Base-by-base conservation (phyloP, 2,888 invertebrate species). In the Apodemia zela region DNA sequence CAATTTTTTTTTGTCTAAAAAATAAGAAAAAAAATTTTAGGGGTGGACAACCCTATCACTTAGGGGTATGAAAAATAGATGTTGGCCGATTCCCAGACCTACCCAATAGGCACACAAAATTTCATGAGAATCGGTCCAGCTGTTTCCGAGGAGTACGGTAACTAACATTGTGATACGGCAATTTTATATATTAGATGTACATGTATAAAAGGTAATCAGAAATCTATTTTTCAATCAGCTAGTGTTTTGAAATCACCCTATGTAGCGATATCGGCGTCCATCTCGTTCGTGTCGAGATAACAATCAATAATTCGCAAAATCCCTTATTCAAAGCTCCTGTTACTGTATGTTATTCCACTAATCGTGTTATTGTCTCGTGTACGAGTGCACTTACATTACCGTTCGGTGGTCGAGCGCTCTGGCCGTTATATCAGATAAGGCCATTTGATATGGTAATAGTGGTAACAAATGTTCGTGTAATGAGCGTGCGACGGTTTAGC, bases 361-460 rank as follows among this genome's bases (percentile, higher is more conserved):
- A 85, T 87, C 85, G 84, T 67, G 81, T 85, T 82, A 85, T 86
- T 87, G 86, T 87, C 82, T 82, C 79, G 77, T 70, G 69, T 57
- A 57, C 25, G 54, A 69, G 71, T 72, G 71, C 71, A 68, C 75
- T 73, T 75, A 65, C 68, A 61, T 63, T 66, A 76, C 74, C 72
- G 76, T 76, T 73, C 74, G 73, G 78, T 77, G 78, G 57, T 57
- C 54, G 57, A 57, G 57, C 57, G 25, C 17, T 17, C 17, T 15
- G 29, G 81, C 79, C 81, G 82, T 82, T 83, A 77, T 85, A 88
- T 89, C 88, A 77, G 89, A 89, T 88, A 88, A 84, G 71, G 80
- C 25, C 57, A 77, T 84, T 87, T 88, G 84, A 87, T 87, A 89
- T 90, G 88, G 82, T 88, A 88, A 89, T 88, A 80, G 78, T 69